These are phyloP conservation scores for Frankliniella fusca DNA, from an alignment of 2,888 invertebrate species.

Conservation along the genomic window DNA sequence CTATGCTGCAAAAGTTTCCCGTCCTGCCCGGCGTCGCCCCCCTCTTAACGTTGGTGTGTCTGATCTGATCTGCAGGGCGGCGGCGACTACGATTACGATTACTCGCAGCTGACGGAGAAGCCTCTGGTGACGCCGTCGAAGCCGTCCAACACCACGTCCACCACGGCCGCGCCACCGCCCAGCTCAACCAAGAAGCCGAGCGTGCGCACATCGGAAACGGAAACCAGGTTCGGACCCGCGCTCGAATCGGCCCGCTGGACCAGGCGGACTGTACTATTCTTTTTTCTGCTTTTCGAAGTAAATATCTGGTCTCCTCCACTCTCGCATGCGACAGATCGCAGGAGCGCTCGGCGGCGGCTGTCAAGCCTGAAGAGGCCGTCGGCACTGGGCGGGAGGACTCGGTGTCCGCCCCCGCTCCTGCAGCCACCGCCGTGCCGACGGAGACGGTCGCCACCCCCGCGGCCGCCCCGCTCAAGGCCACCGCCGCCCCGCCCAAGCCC, in stretches of 20 bases:
- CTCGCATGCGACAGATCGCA: background rate
- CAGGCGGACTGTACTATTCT: background rate
- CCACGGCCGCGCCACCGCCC: slow-evolving; percentile 29
- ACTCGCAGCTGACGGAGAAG: slow-evolving; percentile 66
- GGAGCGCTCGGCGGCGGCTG: background rate
- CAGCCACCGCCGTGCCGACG: slow-evolving; percentile 15
- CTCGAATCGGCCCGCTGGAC: background rate
- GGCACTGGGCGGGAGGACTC: background rate
- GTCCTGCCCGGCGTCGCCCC: too few relatives aligned
- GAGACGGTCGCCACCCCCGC: background rate
- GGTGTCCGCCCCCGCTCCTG: slow-evolving; percentile 3
- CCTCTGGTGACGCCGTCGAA: slow-evolving; percentile 46
- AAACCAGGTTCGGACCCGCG: slow-evolving; percentile 11
- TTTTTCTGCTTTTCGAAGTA: too few relatives aligned
- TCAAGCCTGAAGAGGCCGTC: background rate
- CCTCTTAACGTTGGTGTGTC: background rate
- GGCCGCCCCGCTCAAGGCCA: slow-evolving; percentile 21
- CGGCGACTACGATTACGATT: slow-evolving; percentile 67
- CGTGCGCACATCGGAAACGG: background rate
- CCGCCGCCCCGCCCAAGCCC: background rate
- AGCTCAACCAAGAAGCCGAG: slow-evolving; percentile 28
- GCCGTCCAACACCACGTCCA: slow-evolving; percentile 40
- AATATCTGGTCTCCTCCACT: too few relatives aligned
- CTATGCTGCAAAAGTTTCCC: too few relatives aligned
- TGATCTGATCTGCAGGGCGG: background rate